Evolutionary conservation across 2,888 invertebrate genomes (phyloP).

Genomic region (Latrodectus hesperus): DNA sequence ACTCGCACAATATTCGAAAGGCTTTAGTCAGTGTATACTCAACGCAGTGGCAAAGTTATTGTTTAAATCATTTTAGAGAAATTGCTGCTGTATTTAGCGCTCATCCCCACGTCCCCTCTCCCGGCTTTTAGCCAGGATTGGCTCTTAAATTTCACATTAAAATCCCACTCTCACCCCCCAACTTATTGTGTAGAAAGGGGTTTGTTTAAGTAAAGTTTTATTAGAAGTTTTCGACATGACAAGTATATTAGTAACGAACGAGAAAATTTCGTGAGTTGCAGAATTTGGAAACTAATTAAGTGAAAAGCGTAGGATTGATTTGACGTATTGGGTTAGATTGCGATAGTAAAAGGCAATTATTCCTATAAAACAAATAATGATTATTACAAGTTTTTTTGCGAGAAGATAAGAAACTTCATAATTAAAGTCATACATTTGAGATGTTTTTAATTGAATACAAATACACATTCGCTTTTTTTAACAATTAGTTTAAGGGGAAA

Average conservation of each 20-base stretch:
- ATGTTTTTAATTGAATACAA: too few relatives aligned
- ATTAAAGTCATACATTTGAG: too few relatives aligned
- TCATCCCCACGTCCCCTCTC: neutral
- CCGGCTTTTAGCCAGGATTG: constrained; percentile 13
- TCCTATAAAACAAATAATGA: too few relatives aligned
- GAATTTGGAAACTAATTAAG: constrained; percentile 7
- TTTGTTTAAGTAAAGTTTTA: constrained; percentile 40
- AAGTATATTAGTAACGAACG: constrained; percentile 10
- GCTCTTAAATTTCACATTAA: constrained; percentile 60
- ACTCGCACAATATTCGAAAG: constrained; percentile 47
- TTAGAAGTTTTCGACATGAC: constrained; percentile 24
- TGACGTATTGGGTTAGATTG: too few relatives aligned
- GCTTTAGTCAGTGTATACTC: constrained; percentile 7
- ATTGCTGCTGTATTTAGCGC: constrained; percentile 46
- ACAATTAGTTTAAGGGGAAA: too few relatives aligned
- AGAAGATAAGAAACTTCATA: too few relatives aligned
- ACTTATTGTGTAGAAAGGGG: neutral
- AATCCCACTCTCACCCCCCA: neutral
- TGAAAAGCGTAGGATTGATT: neutral
- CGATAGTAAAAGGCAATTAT: too few relatives aligned
- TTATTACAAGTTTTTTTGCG: too few relatives aligned
- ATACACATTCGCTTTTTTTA: too few relatives aligned
- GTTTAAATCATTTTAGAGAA: constrained; percentile 68
- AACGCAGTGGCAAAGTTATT: constrained; percentile 46
- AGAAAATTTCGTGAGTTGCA: constrained; percentile 35